Conservation (phyloP, 2,797 vertebrate genomes). For the Melanotaenia pygmaea region DNA sequence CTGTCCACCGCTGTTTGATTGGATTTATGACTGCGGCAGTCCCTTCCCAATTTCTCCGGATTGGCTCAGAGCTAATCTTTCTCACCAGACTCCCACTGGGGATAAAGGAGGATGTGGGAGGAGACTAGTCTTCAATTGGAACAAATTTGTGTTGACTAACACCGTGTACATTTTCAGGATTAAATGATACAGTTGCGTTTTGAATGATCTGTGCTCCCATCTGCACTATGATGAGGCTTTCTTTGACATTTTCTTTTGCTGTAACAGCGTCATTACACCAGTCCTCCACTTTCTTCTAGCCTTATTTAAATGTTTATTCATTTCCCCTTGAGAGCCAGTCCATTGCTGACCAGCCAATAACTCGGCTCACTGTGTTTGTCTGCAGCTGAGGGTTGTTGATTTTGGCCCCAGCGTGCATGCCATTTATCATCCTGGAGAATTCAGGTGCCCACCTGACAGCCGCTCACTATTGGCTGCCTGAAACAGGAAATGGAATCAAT, state of each 20-base stretch:
- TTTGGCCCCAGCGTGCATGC: slow-evolving; percentile 56
- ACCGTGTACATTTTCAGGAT: slow-evolving; percentile 42
- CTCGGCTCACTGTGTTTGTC: slow-evolving; percentile 58
- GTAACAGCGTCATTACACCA: slow-evolving; percentile 30
- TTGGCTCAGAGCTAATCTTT: slow-evolving; percentile 74
- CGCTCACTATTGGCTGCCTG: slow-evolving; percentile 66
- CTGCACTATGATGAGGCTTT: neutral
- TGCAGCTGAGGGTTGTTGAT: slow-evolving; percentile 66
- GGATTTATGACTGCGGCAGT: slow-evolving; percentile 76
- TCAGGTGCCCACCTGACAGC: slow-evolving; percentile 75
- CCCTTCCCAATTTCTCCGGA: slow-evolving; percentile 72
- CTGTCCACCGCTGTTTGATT: slow-evolving; percentile 68
- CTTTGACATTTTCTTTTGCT: slow-evolving; percentile 47
- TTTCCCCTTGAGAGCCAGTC: slow-evolving; percentile 43
- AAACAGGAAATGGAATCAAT: slow-evolving; percentile 83
- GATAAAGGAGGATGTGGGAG: slow-evolving; percentile 69
- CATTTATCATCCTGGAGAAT: slow-evolving; percentile 76
- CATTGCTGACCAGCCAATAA: slow-evolving; percentile 62
- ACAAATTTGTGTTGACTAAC: slow-evolving; percentile 67
- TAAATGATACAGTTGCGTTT: slow-evolving; percentile 47
- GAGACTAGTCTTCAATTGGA: slow-evolving; percentile 71
- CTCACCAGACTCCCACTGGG: slow-evolving; percentile 66
- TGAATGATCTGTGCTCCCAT: slow-evolving; percentile 23
- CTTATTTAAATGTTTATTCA: slow-evolving; percentile 59
- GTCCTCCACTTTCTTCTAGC: slow-evolving; percentile 16